Conservation (phyloP, 2,113 vertebrate species). For the Lipophrys pholis region DNA sequence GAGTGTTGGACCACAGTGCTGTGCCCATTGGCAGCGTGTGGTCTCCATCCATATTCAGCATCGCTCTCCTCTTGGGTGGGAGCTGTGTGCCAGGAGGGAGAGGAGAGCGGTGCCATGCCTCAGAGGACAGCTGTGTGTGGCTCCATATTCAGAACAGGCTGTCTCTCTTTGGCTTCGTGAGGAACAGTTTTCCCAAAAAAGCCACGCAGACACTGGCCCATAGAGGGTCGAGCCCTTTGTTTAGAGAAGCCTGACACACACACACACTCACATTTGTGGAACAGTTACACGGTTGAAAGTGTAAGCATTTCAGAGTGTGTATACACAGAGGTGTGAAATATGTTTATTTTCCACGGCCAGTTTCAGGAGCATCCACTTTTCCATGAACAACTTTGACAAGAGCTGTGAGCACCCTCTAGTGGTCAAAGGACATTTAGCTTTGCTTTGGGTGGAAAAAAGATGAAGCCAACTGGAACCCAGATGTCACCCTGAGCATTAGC, state of each 20-base stretch:
- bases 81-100: slow-evolving; percentile 17
- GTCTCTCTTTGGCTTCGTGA: slow-evolving; percentile 21
- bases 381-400: not conserved
- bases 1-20: slow-evolving; percentile 16
- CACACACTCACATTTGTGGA: not conserved
- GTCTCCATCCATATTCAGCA: slow-evolving; percentile 40
- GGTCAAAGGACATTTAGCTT: slow-evolving; percentile 4
- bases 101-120: slow-evolving; percentile 25
- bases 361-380: slow-evolving; percentile 9
- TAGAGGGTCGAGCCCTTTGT: not conserved
- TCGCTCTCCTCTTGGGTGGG: slow-evolving; percentile 18
- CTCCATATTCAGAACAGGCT: slow-evolving; percentile 13
- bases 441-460: not conserved
- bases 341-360: not conserved
- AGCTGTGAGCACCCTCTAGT: slow-evolving; percentile 72
- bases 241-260: not conserved
- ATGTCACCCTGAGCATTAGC: slow-evolving; percentile 10
- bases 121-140: slow-evolving; percentile 36
- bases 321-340: not conserved
- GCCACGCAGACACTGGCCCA: not conserved
- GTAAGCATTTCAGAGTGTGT: not conserved
- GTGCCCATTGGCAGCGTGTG: slow-evolving; percentile 9
- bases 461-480: slow-evolving; percentile 12
- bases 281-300: not conserved
- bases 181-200: slow-evolving; percentile 6